A percentile compares a stretch with the other conserved stretches of the same genome.
phyloP scores from a whole-genome alignment of 2,797 vertebrate genomes.

The Rhadinocentrus ornatus region DNA sequence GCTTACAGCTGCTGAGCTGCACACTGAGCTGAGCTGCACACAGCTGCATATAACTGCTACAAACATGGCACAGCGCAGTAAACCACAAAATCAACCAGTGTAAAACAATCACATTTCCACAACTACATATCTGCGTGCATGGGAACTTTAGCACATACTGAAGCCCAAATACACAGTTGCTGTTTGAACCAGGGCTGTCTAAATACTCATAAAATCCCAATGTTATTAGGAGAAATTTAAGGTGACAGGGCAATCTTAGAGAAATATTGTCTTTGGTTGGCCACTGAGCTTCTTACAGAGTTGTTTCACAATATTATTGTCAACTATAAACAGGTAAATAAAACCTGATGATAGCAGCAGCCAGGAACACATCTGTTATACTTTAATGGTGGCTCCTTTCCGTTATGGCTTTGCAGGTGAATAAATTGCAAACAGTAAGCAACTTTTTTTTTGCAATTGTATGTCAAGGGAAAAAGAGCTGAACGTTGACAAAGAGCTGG shows the following conservation, averaged over 20 bases:
- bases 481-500: neutral
- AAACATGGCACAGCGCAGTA: slow-evolving; percentile 2
- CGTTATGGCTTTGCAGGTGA: slow-evolving; percentile 1
- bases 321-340: slow-evolving; percentile 46
- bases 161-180: neutral
- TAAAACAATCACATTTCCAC: slow-evolving; percentile 2
- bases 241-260: slow-evolving; percentile 41
- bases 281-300: slow-evolving; percentile 10
- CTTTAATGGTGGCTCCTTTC: neutral
- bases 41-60: slow-evolving; percentile 33
- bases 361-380: neutral
- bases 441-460: neutral
- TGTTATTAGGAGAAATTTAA: slow-evolving; percentile 43
- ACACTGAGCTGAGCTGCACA: slow-evolving; percentile 28
- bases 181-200: slow-evolving; percentile 5
- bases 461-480: neutral
- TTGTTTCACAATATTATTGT: slow-evolving; percentile 50
- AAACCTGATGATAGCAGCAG: slow-evolving; percentile 8
- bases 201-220: slow-evolving; percentile 46
- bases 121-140: neutral
- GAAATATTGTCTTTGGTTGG: slow-evolving; percentile 50
- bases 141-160: neutral
- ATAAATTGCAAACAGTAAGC: neutral
- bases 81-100: neutral
- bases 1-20: slow-evolving; percentile 40